A percentile compares a stretch with the other conserved stretches of the same genome.
These are phyloP conservation scores for Indri indri DNA, from an alignment of 2,113 vertebrate genomes.

Conservation along the genomic window DNA sequence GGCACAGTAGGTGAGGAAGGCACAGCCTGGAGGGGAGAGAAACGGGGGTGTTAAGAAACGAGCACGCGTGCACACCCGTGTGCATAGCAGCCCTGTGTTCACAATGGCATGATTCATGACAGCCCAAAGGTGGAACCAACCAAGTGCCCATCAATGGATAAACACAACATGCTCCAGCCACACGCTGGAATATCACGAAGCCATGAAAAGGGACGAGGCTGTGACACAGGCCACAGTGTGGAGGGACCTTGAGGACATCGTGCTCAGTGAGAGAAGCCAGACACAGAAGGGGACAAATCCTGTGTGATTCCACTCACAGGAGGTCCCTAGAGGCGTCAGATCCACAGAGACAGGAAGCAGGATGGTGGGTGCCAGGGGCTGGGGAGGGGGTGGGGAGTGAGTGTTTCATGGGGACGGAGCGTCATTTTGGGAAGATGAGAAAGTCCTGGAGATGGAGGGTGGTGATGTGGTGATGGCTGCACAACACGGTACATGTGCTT, in stretches of 20 bases:
- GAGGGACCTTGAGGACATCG: not conserved
- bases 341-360: not conserved
- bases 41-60: not conserved
- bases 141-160: not conserved
- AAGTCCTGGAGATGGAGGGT: not conserved
- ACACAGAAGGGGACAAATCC: not conserved
- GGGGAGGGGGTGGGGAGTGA: not conserved
- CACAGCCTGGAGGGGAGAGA: constrained; percentile 90
- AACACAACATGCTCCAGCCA: not conserved
- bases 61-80: rapidly evolving
- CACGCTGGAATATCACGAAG: rapidly evolving
- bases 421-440: not conserved
- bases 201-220: not conserved
- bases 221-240: not conserved
- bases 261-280: not conserved
- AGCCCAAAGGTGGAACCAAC: not conserved
- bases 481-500: too few species aligned
- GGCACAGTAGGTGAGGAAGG: constrained; percentile 98
- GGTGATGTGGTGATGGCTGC: not conserved
- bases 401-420: not conserved
- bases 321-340: too few species aligned
- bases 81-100: not conserved
- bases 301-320: not conserved
- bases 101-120: rapidly evolving
- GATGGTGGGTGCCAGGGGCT: not conserved